phyloP scores from a whole-genome alignment of 2,797 vertebrate genomes.

The Hybognathus amarus region DNA sequence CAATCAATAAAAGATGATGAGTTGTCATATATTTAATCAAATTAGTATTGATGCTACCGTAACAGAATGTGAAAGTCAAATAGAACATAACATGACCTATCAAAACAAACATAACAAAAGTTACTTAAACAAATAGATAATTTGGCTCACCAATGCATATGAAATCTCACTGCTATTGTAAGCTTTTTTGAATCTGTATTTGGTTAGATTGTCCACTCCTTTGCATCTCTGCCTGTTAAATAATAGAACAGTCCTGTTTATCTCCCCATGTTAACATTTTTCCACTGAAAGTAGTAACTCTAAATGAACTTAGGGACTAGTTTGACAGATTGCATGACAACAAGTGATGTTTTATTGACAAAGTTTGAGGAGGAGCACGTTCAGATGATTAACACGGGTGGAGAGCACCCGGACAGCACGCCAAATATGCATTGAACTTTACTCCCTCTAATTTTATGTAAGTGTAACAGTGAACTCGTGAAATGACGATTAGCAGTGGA shows the following conservation, averaged over 20 bases:
- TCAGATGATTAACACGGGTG: too few relatives aligned
- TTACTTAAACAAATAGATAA: conserved; percentile 6
- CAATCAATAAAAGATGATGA: neutral
- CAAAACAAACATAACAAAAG: conserved; percentile 4
- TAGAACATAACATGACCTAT: neutral
- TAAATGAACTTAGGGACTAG: neutral
- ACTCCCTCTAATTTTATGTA: too few relatives aligned
- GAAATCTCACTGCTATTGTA: conserved; percentile 25
- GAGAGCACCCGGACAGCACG: too few relatives aligned
- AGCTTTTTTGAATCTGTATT: conserved; percentile 14
- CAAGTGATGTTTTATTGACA: neutral
- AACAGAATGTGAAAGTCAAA: neutral
- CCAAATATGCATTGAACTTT: too few relatives aligned
- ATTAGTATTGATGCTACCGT: neutral
- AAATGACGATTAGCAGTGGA: neutral
- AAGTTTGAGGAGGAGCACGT: too few relatives aligned
- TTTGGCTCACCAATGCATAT: neutral
- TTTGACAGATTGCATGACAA: neutral
- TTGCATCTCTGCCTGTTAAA: neutral
- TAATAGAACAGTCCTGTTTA: too few relatives aligned
- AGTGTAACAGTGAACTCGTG: too few relatives aligned
- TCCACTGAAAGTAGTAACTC: neutral
- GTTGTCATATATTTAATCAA: neutral
- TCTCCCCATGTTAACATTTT: neutral
- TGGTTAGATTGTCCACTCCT: conserved; percentile 4